phyloP scores from a whole-genome alignment of 2,113 vertebrate species.

The Chloropsis cyanopogon region DNA sequence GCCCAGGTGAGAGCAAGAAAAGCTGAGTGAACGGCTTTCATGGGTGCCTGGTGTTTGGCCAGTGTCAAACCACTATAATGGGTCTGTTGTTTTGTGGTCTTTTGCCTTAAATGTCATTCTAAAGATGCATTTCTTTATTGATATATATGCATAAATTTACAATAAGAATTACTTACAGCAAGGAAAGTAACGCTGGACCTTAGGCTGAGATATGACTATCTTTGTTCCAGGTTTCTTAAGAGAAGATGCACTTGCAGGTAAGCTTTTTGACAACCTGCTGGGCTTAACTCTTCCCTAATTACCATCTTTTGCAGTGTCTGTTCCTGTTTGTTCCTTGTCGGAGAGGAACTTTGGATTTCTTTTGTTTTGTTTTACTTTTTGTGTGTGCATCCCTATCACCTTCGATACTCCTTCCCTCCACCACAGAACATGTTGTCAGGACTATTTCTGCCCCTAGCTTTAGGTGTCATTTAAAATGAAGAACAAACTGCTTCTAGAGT shows the following conservation, averaged over 20 bases:
- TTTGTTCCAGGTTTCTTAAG: background rate
- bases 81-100: background rate
- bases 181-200: background rate
- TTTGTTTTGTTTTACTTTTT: background rate
- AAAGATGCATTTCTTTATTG: accelerated
- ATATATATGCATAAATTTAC: background rate
- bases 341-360: background rate
- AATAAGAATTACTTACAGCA: background rate
- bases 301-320: background rate
- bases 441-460: slow-evolving; percentile 44
- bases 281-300: slow-evolving; percentile 39
- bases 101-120: background rate
- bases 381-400: background rate
- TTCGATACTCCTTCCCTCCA: background rate
- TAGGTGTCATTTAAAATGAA: slow-evolving; percentile 55
- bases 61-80: no score
- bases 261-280: slow-evolving; percentile 19
- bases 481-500: slow-evolving; percentile 57
- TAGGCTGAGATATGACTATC: background rate
- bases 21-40: background rate
- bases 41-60: background rate
- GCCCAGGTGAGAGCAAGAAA: background rate
- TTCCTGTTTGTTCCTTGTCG: slow-evolving; percentile 18
- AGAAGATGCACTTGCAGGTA: background rate
- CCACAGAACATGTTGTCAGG: background rate